These are phyloP conservation scores for Takifugu ocellatus DNA, from an alignment of 2,797 vertebrate genomes.

Conservation along the genomic window DNA sequence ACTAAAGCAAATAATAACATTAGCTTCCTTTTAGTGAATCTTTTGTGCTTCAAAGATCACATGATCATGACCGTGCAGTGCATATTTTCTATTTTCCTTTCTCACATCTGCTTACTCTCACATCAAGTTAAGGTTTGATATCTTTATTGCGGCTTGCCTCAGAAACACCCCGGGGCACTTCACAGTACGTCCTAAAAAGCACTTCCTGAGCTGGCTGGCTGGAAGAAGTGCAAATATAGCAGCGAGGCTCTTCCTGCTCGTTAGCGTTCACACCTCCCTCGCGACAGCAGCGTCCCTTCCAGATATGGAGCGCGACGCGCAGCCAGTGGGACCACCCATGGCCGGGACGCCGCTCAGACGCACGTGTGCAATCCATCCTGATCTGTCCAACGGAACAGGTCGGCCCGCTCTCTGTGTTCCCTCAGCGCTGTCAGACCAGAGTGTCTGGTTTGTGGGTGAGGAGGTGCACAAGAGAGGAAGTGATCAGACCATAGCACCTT, in stretches of 20 bases:
- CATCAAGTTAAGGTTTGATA: constrained; percentile 11
- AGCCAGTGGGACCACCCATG: constrained; percentile 67
- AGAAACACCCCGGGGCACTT: constrained; percentile 1
- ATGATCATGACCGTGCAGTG: no score
- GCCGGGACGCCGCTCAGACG: constrained; percentile 35
- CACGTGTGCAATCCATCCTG: constrained; percentile 9
- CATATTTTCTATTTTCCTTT: background rate
- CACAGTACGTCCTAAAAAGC: constrained; percentile 7
- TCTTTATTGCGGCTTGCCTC: background rate
- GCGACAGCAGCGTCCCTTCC: constrained; percentile 39
- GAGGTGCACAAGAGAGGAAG: no score
- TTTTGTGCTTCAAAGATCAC: no score
- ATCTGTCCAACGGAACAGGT: background rate
- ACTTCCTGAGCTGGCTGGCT: constrained; percentile 10
- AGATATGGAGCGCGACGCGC: constrained; percentile 58
- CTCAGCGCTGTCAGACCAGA: no score
- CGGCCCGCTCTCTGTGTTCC: constrained; percentile 6
- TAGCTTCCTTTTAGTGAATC: no score
- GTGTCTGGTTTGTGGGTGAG: no score
- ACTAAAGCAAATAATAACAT: background rate
- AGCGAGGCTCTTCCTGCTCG: constrained; percentile 20
- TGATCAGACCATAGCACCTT: no score
- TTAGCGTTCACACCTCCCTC: constrained; percentile 43
- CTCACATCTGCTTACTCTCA: background rate
- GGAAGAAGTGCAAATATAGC: constrained; percentile 26